Base-by-base conservation (phyloP, 2,797 vertebrate species). In the Miichthys miiuy region DNA sequence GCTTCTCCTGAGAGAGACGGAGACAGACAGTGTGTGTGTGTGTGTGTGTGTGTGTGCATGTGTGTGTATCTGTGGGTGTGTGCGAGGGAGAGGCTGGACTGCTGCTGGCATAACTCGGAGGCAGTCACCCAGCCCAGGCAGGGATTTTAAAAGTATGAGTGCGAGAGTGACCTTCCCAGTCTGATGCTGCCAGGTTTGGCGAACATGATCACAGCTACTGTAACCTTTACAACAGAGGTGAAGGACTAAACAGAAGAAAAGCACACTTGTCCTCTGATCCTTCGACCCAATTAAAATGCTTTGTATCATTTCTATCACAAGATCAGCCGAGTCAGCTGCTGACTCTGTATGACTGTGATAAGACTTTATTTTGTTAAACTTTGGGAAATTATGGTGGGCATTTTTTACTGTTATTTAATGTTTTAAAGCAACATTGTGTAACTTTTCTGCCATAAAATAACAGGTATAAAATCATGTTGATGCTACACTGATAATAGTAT, bases 1-100 rank as follows among this genome's bases (percentile, higher is more conserved):
- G 90, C 83, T 81, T 88, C 88, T 86, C 80, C 81, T 74, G 77
- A 83, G 71, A 89, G 68, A 77, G 58, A 82, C 67, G 81, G 48
- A 77, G 50, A 68, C 57, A 80, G 76, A 68, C 70, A 41, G 55
- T 66, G 64, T 74, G 72, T 77, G 63, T 78, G 68, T 65, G 70
- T 75, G 61, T 55, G 62, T 61, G 55, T 68, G 71, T 27, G 60
- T 48, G 23, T 50, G 67, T 34, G 27, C 42, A 50, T 34, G 56
- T 34, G 48, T 62, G 57, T 23, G 25, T 27, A 38, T 25, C 13
- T 46, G 41, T 46, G 64, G 47, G 68, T n/a, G 34, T 18, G 64
- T 21, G 64, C 3, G 64, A 21, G 60, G 27, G 41, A 27, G 16
- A 34, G 76, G 73, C 34, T 38, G 34, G 27, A 58, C 50, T 52